Percentiles rank a stretch among this genome's conserved stretches.
Conservation (phyloP, 2,113 vertebrate genomes). For the Coreoperca whiteheadi region DNA sequence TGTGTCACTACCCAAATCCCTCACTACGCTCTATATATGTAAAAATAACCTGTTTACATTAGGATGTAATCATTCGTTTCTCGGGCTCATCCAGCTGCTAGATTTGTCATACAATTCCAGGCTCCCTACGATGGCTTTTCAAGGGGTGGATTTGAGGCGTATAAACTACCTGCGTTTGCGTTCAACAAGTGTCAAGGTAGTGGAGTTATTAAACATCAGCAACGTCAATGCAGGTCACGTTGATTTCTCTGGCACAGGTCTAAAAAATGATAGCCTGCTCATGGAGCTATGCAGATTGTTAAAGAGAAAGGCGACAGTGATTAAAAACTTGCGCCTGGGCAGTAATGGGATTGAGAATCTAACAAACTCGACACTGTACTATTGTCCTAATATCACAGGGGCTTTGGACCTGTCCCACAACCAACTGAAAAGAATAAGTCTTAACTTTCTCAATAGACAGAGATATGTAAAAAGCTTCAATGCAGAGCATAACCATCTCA, state of each 20-base stretch:
- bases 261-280: constrained; percentile 43
- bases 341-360: constrained; percentile 49
- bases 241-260: constrained; percentile 81
- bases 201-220: constrained; percentile 73
- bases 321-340: constrained; percentile 63
- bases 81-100: constrained; percentile 63
- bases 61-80: constrained; percentile 62
- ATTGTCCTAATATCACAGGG: constrained; percentile 73
- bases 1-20: constrained; percentile 63
- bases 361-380: rapidly evolving
- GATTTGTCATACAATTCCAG: constrained; percentile 84
- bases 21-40: constrained; percentile 75
- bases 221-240: constrained; percentile 69
- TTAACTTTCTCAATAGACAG: constrained; percentile 38
- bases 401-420: constrained; percentile 84
- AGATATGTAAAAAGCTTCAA: constrained; percentile 44
- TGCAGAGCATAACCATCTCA: constrained; percentile 85
- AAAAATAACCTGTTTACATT: constrained; percentile 79
- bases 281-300: constrained; percentile 69
- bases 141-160: constrained; percentile 64
- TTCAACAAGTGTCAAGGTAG: constrained; percentile 74
- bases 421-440: constrained; percentile 42
- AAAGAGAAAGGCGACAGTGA: constrained; percentile 18
- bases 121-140: constrained; percentile 61
- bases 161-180: constrained; percentile 71